phyloP scores from a whole-genome alignment of 2,797 vertebrate genomes.

The Rhynchonycteris naso region DNA sequence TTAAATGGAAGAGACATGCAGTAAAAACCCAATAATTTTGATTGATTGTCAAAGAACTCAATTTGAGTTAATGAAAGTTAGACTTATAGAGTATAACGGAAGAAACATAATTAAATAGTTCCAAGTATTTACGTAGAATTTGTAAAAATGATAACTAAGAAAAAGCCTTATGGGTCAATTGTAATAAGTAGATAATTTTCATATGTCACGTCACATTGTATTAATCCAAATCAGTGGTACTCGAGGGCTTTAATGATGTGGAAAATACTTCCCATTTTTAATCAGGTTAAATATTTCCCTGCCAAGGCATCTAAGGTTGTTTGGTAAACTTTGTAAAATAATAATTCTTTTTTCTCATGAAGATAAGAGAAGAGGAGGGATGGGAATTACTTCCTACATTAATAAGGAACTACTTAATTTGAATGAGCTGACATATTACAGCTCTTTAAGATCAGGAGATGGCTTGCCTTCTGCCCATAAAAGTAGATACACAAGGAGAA shows the following conservation, averaged over 20 bases:
- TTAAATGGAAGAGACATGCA: constrained; percentile 30
- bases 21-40: constrained; percentile 25
- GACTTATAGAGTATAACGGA: not conserved
- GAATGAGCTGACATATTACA: not conserved
- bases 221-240: not conserved
- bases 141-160: not conserved
- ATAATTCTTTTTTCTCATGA: not conserved
- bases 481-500: not conserved
- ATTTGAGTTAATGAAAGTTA: not conserved
- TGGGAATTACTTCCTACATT: not conserved
- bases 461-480: not conserved
- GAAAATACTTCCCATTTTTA: not conserved
- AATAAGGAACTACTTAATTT: not conserved
- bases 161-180: not conserved
- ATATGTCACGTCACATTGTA: not conserved
- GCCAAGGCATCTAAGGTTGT: not conserved
- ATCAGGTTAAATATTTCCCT: constrained; percentile 23
- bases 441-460: not conserved
- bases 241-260: constrained; percentile 14
- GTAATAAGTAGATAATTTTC: not conserved
- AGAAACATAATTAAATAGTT: constrained; percentile 41
- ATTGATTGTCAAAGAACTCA: not conserved
- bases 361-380: not conserved
- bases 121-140: not conserved
- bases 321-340: constrained; percentile 28